Percentiles rank a stretch among this genome's conserved stretches.
Evolutionary conservation across 2,113 vertebrate species (phyloP).

Genomic region (Cryptomyrus ogoouensis): DNA sequence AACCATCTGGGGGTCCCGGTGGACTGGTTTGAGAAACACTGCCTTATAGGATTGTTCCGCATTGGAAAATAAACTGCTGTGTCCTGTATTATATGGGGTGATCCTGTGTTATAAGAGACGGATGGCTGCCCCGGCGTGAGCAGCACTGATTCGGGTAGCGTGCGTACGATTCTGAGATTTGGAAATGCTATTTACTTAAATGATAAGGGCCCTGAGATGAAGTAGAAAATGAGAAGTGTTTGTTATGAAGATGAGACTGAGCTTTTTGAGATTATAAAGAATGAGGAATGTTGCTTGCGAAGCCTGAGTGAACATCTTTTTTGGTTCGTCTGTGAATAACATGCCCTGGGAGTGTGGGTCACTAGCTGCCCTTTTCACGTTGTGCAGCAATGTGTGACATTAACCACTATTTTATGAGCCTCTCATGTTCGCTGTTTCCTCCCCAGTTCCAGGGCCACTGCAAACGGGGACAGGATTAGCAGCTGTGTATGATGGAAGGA

Average conservation of each 20-base stretch:
- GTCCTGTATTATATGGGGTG: too few species aligned
- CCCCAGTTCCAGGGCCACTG: not conserved
- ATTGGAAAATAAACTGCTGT: too few species aligned
- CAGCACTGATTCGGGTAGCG: not conserved
- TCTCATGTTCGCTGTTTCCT: not conserved
- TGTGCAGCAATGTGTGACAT: not conserved
- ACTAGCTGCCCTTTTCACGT: not conserved
- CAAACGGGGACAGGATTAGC: not conserved
- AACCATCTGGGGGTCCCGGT: too few species aligned
- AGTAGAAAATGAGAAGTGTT: not conserved
- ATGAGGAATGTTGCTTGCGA: not conserved
- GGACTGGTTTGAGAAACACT: too few species aligned
- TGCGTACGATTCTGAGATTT: not conserved
- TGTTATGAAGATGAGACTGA: not conserved
- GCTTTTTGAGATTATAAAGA: not conserved
- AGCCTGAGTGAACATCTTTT: not conserved
- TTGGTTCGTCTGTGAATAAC: not conserved
- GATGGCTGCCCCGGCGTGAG: not conserved
- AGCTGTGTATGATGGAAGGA: not conserved
- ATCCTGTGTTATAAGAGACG: too few species aligned
- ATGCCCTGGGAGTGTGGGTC: not conserved
- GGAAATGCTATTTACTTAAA: not conserved
- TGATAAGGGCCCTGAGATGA: not conserved
- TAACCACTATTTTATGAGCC: not conserved
- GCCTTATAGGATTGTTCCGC: too few species aligned